These are phyloP conservation scores for Mizuhopecten yessoensis DNA, from an alignment of 1,140 invertebrate genomes.

Conservation along the genomic window DNA sequence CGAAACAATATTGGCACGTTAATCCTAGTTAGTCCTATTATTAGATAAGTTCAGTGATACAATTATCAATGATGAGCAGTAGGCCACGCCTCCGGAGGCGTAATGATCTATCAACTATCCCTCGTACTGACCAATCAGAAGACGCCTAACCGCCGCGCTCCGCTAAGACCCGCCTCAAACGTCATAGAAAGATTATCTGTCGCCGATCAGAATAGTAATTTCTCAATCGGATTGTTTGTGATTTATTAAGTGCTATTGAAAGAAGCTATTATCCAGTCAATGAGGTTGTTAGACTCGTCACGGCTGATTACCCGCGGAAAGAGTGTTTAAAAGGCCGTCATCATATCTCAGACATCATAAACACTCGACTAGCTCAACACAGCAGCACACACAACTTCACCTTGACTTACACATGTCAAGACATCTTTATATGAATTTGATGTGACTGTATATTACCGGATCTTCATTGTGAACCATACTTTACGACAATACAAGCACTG, in stretches of 20 bases:
- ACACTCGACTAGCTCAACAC: slow-evolving; percentile 40
- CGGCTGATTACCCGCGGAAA: slow-evolving; percentile 57
- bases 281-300: slow-evolving; percentile 55
- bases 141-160: neutral
- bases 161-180: neutral
- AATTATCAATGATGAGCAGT: neutral
- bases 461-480: slow-evolving; percentile 4
- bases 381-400: slow-evolving; percentile 38
- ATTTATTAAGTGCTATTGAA: slow-evolving; percentile 49
- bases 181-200: slow-evolving; percentile 39
- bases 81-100: neutral
- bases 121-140: neutral
- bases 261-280: slow-evolving; percentile 55
- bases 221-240: slow-evolving; percentile 37
- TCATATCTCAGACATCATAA: slow-evolving; percentile 48
- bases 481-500: neutral
- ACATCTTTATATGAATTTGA: slow-evolving; percentile 50
- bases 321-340: slow-evolving; percentile 52
- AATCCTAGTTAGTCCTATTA: slow-evolving; percentile 35
- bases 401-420: slow-evolving; percentile 7
- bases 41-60: neutral
- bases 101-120: neutral
- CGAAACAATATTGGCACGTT: slow-evolving; percentile 30
- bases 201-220: slow-evolving; percentile 38
- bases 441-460: slow-evolving; percentile 43